Base-by-base conservation (phyloP, 2,113 vertebrate species). In the Stomatorhinus ivindoensis region DNA sequence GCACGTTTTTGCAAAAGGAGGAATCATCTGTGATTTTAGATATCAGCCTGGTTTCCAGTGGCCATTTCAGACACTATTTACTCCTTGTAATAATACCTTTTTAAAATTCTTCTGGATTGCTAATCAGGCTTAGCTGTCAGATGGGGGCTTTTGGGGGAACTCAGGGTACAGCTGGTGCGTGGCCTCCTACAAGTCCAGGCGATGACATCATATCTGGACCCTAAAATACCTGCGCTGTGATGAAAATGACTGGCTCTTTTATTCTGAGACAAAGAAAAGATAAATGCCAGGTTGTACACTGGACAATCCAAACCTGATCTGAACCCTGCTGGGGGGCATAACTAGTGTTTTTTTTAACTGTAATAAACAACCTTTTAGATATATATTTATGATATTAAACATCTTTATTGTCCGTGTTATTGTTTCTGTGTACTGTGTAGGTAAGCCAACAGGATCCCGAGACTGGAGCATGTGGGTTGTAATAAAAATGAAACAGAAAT, bases 141-240 rank as follows among this genome's bases (percentile, higher is more conserved):
- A 91, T 80, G 42, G 39, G 90, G 48, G 91, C 91, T 93, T 93
- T 93, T 92, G 91, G 90, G 89, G 50, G 88, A 73, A 82, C 88
- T 92, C 92, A 92, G 93, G 76, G 91, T 92, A 92, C 85, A 87
- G 91, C 91, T 91, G 91, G 91, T 92, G 53, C 90, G 42, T 51
- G 55, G 84, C 90, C 90, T 73, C 90, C 92, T 91, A 91, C 91
- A 13, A 87, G 88, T 88, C 48, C 65, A 48, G 21, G 31, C 80
- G 76, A 91, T 91, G 91, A 92, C 91, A 92, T 93, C 89, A 93
- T 55, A 93, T 92, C 90, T 91, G 90, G 91, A 93, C 91, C 73
- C 87, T 87, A 88, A 91, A 92, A 90, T 90, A 86, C 85, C 88
- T 87, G 76, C 87, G 53, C 76, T 86, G 91, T 85, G 89, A 80